Conservation (phyloP, 2,888 invertebrate species). For the Tholera decimalis region DNA sequence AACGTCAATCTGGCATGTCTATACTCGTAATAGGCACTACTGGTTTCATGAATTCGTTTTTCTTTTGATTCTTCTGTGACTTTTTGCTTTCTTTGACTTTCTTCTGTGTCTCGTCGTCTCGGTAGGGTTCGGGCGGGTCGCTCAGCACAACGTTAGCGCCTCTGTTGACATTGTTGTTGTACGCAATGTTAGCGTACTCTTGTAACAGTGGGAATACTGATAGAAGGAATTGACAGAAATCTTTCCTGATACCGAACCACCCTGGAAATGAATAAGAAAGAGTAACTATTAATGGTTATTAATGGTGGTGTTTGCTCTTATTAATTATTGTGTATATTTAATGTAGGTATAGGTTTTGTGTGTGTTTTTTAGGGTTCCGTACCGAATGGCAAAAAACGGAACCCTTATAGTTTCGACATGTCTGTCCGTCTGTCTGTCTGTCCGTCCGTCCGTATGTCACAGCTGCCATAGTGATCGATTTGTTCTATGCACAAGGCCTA, state of each 20-base stretch:
- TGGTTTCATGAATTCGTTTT: constrained; percentile 95
- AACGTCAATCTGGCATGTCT: constrained; percentile 96
- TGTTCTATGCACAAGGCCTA: too few relatives aligned
- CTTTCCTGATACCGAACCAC: constrained; percentile 99
- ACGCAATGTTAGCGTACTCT: constrained; percentile 99
- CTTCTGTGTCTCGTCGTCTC: constrained; percentile 84
- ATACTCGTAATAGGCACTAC: constrained; percentile 97
- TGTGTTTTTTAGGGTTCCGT: too few relatives aligned
- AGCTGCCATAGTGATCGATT: too few relatives aligned
- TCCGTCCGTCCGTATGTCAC: too few relatives aligned
- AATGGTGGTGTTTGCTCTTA: too few relatives aligned
- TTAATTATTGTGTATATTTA: too few relatives aligned
- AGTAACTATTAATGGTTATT: not conserved
- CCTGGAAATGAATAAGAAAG: constrained; percentile 91
- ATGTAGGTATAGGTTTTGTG: too few relatives aligned
- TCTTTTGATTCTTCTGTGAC: constrained; percentile 93
- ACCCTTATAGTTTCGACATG: too few relatives aligned
- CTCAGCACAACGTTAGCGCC: constrained; percentile 78
- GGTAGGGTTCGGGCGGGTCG: constrained; percentile 87
- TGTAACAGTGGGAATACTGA: constrained; percentile 98
- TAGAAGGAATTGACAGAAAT: constrained; percentile 99
- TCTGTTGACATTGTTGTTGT: constrained; percentile 92
- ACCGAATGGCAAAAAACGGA: too few relatives aligned
- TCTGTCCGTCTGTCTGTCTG: too few relatives aligned
- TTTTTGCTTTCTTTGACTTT: constrained; percentile 92